Evolutionary conservation across 2,888 invertebrate genomes (phyloP), one percentile per base, ranked within the genome.

Genomic region (Cantharis flavilabris): DNA sequence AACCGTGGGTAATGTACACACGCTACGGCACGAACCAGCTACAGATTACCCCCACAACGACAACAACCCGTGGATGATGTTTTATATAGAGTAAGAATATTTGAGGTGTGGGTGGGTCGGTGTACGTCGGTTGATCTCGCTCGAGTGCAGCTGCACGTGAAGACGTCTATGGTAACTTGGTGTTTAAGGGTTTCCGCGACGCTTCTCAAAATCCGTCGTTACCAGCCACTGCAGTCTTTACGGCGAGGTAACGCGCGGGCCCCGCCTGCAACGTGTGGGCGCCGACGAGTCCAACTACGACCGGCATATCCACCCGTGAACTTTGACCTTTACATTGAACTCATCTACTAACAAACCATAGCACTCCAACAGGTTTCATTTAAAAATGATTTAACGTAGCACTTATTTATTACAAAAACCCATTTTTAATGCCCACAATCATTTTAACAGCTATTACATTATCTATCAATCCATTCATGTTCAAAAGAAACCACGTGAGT

Each of bases 251-350:
- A 73, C 78, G 78, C 78, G 76, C 80, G 76, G 76, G 79, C 75
- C 80, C 80, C 79, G 81, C 79, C 79, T 79, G 79, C 76, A 75
- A 74, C 77, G 83, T 82, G 84, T 84, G 82, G 84, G 84, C 80
- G 83, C 78, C 84, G 83, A 82, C 84, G 84, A 83, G 84, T 84
- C 83, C 83, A 84, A 81, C 80, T 81, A 77, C 82, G 82, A 81
- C 82, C 81, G 82, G 82, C 83, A 82, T 82, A 80, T 81, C 80
- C 81, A 82, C 83, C 75, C 82, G 83, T 83, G 84, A 84, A 82
- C 83, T 84, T 84, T 84, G 83, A 84, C 83, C 84, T 84, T 84
- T 83, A 75, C 81, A 78, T 81, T 84, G 83, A 84, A 84, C 83
- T 84, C 83, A 83, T 84, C 84, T 83, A 81, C 82, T 81, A 82